A percentile compares a stretch with the other conserved stretches of the same genome.
These are phyloP conservation scores for Machimus rusticus DNA, from an alignment of 2,888 invertebrate genomes.

Conservation along the genomic window DNA sequence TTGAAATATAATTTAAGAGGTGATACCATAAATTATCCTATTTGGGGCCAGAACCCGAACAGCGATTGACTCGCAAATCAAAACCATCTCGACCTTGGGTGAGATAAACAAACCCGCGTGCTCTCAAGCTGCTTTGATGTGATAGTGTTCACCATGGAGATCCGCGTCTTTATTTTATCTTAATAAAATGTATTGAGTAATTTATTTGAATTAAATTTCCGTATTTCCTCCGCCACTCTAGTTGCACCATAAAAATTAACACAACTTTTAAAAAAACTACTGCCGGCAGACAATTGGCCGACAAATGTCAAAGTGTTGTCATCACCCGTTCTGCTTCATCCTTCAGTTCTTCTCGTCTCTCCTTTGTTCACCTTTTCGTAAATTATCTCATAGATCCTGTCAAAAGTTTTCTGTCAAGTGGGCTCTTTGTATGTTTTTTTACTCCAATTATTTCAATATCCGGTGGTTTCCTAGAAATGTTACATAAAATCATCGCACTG, in stretches of 20 bases:
- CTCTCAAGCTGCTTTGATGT: not conserved
- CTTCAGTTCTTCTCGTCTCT: not conserved
- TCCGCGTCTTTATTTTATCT: not conserved
- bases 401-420: not conserved
- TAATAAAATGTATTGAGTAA: not conserved
- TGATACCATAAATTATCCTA: not conserved
- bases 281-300: not conserved
- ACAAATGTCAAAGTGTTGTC: not conserved
- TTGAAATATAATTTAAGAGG: not conserved
- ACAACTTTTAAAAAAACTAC: not conserved
- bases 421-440: not conserved
- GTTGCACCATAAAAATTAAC: not conserved
- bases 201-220: not conserved
- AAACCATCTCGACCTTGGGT: not conserved
- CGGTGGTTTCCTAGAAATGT: slow-evolving; percentile 7
- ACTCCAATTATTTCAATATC: not conserved
- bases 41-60: not conserved
- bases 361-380: not conserved
- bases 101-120: not conserved
- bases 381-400: not conserved
- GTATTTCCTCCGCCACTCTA: not conserved
- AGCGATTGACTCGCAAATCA: not conserved
- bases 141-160: not conserved
- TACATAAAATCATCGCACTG: not conserved
- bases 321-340: not conserved